A percentile compares a stretch with the other conserved stretches of the same genome.
Conservation (phyloP, 2,888 invertebrate genomes). For the Diadegma fenestrale region DNA sequence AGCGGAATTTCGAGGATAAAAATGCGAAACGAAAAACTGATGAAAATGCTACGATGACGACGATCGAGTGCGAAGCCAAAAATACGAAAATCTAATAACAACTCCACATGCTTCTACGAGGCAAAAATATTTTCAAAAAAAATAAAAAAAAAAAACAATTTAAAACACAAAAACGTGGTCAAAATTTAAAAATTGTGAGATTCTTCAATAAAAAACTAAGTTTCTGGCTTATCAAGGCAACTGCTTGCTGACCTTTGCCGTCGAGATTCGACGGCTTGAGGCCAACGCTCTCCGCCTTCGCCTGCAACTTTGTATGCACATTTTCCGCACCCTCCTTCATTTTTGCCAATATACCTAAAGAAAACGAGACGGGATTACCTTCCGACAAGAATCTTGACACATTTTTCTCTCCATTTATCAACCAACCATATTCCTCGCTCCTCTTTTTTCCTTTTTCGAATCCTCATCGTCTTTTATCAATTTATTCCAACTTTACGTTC, state of each 20-base stretch:
- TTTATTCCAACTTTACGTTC: too few species aligned
- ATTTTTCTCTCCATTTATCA: neutral
- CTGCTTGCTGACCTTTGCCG: constrained; percentile 83
- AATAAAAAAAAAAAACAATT: neutral
- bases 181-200: neutral
- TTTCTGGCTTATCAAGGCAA: constrained; percentile 13
- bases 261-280: constrained; percentile 85
- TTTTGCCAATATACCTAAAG: constrained; percentile 94
- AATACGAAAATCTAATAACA: constrained; percentile 42
- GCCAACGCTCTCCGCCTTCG: constrained; percentile 94
- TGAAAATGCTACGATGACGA: neutral
- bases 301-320: constrained; percentile 96
- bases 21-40: neutral
- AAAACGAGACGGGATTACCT: constrained; percentile 72
- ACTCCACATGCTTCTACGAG: constrained; percentile 58
- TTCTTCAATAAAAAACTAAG: neutral
- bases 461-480: too few species aligned
- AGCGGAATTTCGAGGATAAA: neutral
- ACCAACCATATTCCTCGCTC: too few species aligned
- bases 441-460: too few species aligned
- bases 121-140: neutral
- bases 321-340: constrained; percentile 98
- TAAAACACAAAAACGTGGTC: neutral
- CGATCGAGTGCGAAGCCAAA: constrained; percentile 40
- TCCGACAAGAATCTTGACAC: constrained; percentile 41